Evolutionary conservation across 2,888 invertebrate genomes (phyloP).

Genomic region (Cryptocheilus praepositus): DNA sequence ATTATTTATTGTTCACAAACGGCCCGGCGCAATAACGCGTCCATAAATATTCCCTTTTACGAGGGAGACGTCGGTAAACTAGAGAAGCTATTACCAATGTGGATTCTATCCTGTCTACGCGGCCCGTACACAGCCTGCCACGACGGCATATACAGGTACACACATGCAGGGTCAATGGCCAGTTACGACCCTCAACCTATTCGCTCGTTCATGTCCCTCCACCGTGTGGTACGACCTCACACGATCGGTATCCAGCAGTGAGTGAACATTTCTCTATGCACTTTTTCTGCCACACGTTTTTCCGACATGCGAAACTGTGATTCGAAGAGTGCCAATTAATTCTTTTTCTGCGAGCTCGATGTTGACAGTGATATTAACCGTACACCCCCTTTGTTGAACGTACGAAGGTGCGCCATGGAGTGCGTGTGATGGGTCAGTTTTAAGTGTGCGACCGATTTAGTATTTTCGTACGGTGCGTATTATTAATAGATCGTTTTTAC

Average conservation of each 20-base stretch:
- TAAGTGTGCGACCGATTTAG: too few relatives aligned
- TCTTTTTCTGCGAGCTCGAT: too few relatives aligned
- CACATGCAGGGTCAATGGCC: constrained; percentile 70
- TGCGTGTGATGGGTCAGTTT: too few relatives aligned
- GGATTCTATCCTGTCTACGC: constrained; percentile 52
- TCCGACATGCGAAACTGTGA: not conserved
- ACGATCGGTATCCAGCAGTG: constrained; percentile 32
- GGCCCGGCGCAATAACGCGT: constrained; percentile 9
- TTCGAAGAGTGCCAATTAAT: not conserved
- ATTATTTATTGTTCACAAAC: constrained; percentile 1
- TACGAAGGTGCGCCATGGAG: too few relatives aligned
- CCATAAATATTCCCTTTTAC: constrained; percentile 52
- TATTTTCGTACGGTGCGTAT: too few relatives aligned
- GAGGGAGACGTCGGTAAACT: constrained; percentile 45
- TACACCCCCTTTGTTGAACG: too few relatives aligned
- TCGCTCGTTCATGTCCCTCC: constrained; percentile 56
- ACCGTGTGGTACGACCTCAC: constrained; percentile 51
- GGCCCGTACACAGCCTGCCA: constrained; percentile 27
- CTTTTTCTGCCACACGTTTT: not conserved
- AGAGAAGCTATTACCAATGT: constrained; percentile 53
- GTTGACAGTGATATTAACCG: too few relatives aligned
- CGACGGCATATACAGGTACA: constrained; percentile 39
- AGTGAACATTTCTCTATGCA: constrained; percentile 32
- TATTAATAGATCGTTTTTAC: too few relatives aligned
- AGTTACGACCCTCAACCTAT: constrained; percentile 73